Evolutionary conservation across 1,140 invertebrate species (phyloP).

Genomic region (Drosophila funebris): DNA sequence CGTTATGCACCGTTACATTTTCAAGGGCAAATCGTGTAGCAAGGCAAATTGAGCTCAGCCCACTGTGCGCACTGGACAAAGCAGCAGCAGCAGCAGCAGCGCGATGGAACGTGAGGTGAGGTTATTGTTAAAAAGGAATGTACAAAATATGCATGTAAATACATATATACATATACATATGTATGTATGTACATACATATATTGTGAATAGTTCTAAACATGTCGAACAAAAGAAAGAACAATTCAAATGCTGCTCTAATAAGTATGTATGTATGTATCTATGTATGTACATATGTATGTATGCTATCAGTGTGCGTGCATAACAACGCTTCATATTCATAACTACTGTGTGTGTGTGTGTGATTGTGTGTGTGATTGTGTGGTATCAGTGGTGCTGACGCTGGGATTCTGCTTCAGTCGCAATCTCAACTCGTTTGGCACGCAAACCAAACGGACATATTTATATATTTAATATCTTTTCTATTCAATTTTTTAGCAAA

Average conservation of each 20-base stretch:
- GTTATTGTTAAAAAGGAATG: neutral
- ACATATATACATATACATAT: neutral
- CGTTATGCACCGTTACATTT: conserved; percentile 24
- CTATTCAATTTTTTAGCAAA: neutral
- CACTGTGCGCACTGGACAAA: conserved; percentile 56
- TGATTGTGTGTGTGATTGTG: conserved; percentile 12
- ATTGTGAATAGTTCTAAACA: conserved; percentile 25
- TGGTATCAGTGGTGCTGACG: conserved; percentile 1
- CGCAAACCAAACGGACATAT: conserved; percentile 45
- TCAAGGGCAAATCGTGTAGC: conserved; percentile 4
- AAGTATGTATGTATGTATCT: no score
- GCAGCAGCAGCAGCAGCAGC: no score
- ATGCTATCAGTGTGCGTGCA: conserved; percentile 25
- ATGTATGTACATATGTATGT: no score
- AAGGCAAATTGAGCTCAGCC: neutral
- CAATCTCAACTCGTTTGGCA: conserved; percentile 56
- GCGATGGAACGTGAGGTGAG: conserved; percentile 43
- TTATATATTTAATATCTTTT: neutral
- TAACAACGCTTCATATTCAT: neutral
- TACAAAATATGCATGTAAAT: conserved; percentile 1
- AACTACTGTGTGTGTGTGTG: conserved; percentile 7
- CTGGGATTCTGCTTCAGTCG: conserved; percentile 41
- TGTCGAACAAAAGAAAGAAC: conserved; percentile 69
- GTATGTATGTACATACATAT: neutral
- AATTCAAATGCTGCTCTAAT: conserved; percentile 53